Base-by-base conservation (phyloP, 2,888 invertebrate species). In the Agrochola lota region DNA sequence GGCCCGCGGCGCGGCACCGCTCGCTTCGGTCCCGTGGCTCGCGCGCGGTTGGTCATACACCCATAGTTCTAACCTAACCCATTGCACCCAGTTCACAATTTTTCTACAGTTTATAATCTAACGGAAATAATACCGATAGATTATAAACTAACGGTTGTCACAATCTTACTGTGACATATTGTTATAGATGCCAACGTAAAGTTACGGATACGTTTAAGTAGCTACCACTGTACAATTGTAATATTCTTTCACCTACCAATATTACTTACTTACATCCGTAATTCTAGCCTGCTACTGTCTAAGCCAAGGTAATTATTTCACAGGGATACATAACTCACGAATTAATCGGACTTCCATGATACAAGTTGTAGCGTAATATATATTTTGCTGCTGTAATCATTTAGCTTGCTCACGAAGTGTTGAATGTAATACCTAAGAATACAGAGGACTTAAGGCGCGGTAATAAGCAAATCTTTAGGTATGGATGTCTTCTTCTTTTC, bases 311-410 rank as follows among this genome's bases (percentile, higher is more conserved):
- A 69, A 70, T 72, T 74, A 63, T 71, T 73, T 71, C 20, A 68
- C 68, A 69, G 71, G 74, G 79, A 74, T 79, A 74, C 69, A 35
- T 70, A 83, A 43, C 68, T 83, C 83, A 83, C 80, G 75, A 83
- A 83, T 80, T 69, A 60, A 67, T 72, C 49, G 49, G 12, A 79
- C 57, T 64, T n/a, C 30, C 68, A 69, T 40, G 46, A 49, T 69
- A 66, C 57, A 59, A 68, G 43, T 26, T 71, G 35, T n/a, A 82
- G 15, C 26, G 30, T 66, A 63, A 71, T 64, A 71, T 71, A 57
- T 79, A 69, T 83, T 74, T 74, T 52, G 52, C 17, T 68, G 60
- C 30, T 59, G 23, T 70, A 70, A 62, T 62, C 46, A 71, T 68
- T 1, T 20, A 63, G 52, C 43, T 26, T 46, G 68, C 63, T 60